Percentiles rank a stretch among this genome's conserved stretches.
phyloP scores from a whole-genome alignment of 2,888 invertebrate genomes.

The Boloria euphrosyne region DNA sequence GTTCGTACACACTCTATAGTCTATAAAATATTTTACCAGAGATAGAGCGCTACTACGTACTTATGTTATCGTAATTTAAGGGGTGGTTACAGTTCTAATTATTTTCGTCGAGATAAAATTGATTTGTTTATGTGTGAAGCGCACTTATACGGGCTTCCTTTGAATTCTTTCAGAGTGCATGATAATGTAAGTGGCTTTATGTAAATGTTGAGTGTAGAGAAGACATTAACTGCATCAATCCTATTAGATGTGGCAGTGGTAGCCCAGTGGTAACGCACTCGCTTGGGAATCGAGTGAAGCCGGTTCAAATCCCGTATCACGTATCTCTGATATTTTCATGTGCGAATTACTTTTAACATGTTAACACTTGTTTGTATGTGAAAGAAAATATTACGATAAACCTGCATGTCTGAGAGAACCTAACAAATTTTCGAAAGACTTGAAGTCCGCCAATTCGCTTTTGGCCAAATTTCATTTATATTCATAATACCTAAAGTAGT shows the following conservation, averaged over 20 bases:
- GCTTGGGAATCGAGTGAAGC: too few relatives aligned
- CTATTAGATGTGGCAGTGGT: background rate
- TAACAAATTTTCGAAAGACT: too few relatives aligned
- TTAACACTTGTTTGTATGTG: too few relatives aligned
- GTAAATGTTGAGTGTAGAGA: background rate
- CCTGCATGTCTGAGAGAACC: too few relatives aligned
- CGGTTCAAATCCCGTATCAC: too few relatives aligned
- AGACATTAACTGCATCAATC: background rate
- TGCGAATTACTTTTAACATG: too few relatives aligned
- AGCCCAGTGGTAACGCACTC: too few relatives aligned
- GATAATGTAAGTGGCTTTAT: conserved; percentile 21
- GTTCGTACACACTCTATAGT: conserved; percentile 3
- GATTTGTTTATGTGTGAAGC: conserved; percentile 39
- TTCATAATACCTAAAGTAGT: too few relatives aligned
- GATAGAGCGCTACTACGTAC: conserved; percentile 6
- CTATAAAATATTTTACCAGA: conserved; percentile 8
- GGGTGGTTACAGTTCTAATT: conserved; percentile 29
- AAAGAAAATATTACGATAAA: too few relatives aligned
- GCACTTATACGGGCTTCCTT: conserved; percentile 30
- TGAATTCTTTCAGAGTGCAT: conserved; percentile 17
- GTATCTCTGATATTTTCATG: too few relatives aligned
- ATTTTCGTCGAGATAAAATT: conserved; percentile 32
- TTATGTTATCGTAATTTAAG: conserved; percentile 23
- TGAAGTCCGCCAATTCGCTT: too few relatives aligned
- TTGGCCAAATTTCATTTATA: too few relatives aligned